A percentile compares a stretch with the other conserved stretches of the same genome.
Conservation (phyloP, 2,113 vertebrate genomes). For the Dicrurus megarhynchus region DNA sequence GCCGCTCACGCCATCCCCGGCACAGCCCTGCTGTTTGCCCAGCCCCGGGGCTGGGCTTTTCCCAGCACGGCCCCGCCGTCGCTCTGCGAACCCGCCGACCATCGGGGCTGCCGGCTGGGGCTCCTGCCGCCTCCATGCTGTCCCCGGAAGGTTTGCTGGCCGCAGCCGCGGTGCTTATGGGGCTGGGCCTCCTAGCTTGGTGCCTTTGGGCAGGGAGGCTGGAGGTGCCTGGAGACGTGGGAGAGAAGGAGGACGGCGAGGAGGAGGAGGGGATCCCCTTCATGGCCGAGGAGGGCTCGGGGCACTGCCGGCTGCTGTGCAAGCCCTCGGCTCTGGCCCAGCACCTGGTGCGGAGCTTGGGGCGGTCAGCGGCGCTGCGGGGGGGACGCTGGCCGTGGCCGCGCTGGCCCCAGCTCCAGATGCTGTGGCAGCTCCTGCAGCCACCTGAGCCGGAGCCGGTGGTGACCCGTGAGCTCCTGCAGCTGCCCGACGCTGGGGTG, state of each 20-base stretch:
- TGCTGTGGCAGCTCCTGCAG: neutral
- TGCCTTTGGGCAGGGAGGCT: neutral
- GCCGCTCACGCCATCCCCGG: neutral
- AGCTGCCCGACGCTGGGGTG: neutral
- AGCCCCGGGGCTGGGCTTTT: conserved; percentile 24
- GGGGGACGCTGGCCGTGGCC: neutral
- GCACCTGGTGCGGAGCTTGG: conserved; percentile 17
- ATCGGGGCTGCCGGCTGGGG: neutral
- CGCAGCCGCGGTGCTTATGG: fast-evolving
- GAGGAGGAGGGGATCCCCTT: conserved; percentile 12
- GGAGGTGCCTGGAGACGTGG: neutral
- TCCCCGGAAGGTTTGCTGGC: neutral
- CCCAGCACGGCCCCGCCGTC: neutral
- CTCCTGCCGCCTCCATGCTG: neutral
- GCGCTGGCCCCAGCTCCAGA: neutral
- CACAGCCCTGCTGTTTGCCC: neutral
- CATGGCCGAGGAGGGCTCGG: neutral
- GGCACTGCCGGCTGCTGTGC: neutral
- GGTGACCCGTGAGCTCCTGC: conserved; percentile 4
- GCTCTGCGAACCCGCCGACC: neutral
- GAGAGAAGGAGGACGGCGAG: neutral
- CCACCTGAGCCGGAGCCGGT: neutral
- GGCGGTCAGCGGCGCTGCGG: neutral
- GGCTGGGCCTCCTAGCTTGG: neutral
- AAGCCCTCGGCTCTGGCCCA: conserved; percentile 40